Evolutionary conservation across 2,888 invertebrate species (phyloP).

Genomic region (Cloeon dipterum): DNA sequence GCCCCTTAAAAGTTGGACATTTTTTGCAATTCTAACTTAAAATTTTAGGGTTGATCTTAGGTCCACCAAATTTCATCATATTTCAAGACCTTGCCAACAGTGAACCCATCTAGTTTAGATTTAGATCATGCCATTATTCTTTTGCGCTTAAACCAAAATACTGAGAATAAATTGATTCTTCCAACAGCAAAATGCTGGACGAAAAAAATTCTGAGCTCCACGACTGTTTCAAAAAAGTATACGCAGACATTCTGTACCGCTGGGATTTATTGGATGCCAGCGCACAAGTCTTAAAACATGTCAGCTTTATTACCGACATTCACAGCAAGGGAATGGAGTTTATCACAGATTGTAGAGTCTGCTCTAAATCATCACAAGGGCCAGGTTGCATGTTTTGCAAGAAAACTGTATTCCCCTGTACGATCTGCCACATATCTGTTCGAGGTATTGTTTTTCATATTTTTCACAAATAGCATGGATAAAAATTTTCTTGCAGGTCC

Average conservation of each 20-base stretch:
- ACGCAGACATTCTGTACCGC: constrained; percentile 69
- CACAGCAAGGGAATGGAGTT: constrained; percentile 49
- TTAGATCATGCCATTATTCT: no score
- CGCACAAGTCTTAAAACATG: constrained; percentile 37
- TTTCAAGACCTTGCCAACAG: no score
- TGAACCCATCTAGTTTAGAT: no score
- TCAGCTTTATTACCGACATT: constrained; percentile 22
- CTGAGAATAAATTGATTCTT: no score
- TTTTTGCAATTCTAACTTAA: no score
- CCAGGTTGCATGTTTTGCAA: constrained; percentile 44
- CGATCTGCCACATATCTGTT: constrained; percentile 66
- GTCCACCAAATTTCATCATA: no score
- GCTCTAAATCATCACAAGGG: constrained; percentile 34
- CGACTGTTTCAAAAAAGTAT: constrained; percentile 64
- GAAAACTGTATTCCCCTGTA: constrained; percentile 51
- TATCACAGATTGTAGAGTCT: constrained; percentile 44
- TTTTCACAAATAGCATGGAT: neutral
- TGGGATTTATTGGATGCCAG: constrained; percentile 63
- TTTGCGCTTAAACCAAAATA: no score
- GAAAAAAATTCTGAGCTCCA: constrained; percentile 32
- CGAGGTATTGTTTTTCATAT: constrained; percentile 30
- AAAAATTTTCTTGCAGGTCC: constrained; percentile 13
- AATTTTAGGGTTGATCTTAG: no score
- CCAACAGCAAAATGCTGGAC: constrained; percentile 19
- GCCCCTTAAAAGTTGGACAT: no score